Evolutionary conservation across 1,140 invertebrate genomes (phyloP).

Genomic region (Hydropsyche tenuis): DNA sequence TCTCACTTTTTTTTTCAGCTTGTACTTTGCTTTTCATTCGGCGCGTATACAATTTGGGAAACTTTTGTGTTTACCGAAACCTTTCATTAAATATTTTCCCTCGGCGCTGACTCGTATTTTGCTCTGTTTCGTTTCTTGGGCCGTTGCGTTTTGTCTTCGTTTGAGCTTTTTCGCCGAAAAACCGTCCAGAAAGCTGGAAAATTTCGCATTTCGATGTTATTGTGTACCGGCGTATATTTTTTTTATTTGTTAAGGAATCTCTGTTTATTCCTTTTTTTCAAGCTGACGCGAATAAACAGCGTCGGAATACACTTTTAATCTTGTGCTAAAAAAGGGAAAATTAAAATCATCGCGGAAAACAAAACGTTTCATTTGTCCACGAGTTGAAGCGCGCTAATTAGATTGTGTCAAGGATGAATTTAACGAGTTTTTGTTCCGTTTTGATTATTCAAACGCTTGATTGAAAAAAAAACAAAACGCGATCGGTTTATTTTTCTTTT

Average conservation of each 20-base stretch:
- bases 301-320: slow-evolving; percentile 15
- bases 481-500: no score
- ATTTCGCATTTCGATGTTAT: slow-evolving; percentile 1
- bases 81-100: slow-evolving; percentile 46
- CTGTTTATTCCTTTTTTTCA: background rate
- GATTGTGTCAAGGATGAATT: slow-evolving; percentile 10
- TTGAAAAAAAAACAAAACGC: no score
- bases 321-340: slow-evolving; percentile 1
- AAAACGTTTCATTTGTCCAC: slow-evolving; percentile 11
- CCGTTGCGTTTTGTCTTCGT: slow-evolving; percentile 32
- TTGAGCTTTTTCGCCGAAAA: slow-evolving; percentile 29
- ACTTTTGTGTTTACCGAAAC: slow-evolving; percentile 41
- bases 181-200: slow-evolving; percentile 5
- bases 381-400: slow-evolving; percentile 10
- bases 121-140: slow-evolving; percentile 23
- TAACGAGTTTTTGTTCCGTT: slow-evolving; percentile 3
- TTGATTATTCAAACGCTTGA: background rate
- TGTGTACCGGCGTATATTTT: background rate
- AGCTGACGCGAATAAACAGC: background rate
- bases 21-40: background rate
- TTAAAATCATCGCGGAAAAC: slow-evolving; percentile 16
- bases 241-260: background rate
- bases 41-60: background rate
- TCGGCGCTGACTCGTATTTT: slow-evolving; percentile 31
- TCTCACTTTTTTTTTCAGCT: background rate